These are phyloP conservation scores for Zalophus californianus DNA, from an alignment of 2,797 vertebrate genomes.

Conservation along the genomic window DNA sequence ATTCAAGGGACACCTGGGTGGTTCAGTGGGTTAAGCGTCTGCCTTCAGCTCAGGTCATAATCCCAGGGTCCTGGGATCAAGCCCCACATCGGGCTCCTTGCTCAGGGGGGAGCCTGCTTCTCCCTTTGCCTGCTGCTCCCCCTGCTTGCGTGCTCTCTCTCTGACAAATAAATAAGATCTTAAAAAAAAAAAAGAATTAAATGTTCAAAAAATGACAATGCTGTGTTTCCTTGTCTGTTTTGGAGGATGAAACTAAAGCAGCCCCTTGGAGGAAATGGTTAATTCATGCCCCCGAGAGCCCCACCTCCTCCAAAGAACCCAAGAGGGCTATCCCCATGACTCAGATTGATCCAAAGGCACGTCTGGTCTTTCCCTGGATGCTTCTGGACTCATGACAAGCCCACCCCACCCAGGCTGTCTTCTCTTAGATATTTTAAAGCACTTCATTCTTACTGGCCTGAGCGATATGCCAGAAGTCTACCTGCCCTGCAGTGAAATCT, in stretches of 20 bases:
- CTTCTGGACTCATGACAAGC: neutral
- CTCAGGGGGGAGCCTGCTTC: no score
- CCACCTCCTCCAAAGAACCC: neutral
- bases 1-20: neutral
- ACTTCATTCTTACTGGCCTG: neutral
- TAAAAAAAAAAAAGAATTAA: neutral
- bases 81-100: no score
- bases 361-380: fast-evolving
- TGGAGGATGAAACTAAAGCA: neutral
- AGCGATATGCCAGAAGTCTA: neutral
- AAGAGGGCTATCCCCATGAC: neutral
- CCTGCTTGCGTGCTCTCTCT: neutral
- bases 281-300: neutral
- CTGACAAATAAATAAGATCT: no score
- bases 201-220: neutral
- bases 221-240: neutral
- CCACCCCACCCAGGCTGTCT: neutral
- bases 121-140: neutral
- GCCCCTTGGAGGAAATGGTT: neutral
- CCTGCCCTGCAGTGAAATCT: neutral
- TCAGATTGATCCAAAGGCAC: neutral
- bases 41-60: no score
- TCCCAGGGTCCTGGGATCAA: no score
- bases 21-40: no score
- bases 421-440: neutral